Conservation (phyloP, 2,797 vertebrate species). For the Bradypus variegatus region DNA sequence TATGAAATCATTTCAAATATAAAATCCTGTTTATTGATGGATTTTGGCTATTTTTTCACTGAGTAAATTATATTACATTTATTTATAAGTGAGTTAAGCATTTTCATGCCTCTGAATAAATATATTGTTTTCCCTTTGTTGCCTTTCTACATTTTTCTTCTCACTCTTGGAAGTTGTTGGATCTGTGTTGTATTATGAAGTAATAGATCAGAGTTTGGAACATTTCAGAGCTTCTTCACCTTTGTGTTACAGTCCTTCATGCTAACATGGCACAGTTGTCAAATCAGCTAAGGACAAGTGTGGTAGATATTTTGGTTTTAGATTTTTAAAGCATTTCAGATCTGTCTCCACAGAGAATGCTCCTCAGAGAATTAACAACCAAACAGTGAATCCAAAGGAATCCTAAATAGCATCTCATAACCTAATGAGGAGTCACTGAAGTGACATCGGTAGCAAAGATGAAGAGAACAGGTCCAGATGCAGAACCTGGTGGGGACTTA, state of each 20-base stretch:
- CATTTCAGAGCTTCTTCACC: neutral
- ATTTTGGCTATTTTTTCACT: slow-evolving; percentile 59
- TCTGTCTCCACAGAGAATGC: neutral
- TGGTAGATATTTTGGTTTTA: neutral
- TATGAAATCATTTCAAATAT: slow-evolving; percentile 58
- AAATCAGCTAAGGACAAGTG: neutral
- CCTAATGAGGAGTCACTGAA: neutral
- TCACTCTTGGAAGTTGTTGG: neutral
- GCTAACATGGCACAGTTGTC: neutral
- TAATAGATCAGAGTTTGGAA: neutral
- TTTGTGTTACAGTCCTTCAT: neutral
- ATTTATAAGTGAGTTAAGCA: slow-evolving; percentile 60
- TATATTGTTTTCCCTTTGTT: slow-evolving; percentile 59
- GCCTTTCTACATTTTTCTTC: neutral
- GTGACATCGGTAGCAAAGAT: neutral
- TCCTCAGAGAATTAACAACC: neutral
- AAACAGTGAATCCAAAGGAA: neutral
- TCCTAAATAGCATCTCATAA: neutral
- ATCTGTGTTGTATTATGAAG: neutral
- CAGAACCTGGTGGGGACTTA: neutral
- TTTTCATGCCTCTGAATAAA: slow-evolving; percentile 72
- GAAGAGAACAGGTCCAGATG: neutral
- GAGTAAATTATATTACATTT: slow-evolving; percentile 57
- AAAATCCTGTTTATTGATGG: slow-evolving; percentile 55
- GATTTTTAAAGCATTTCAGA: neutral